Base-by-base conservation (phyloP, 1,140 invertebrate species). In the Hycleus cichorii region DNA sequence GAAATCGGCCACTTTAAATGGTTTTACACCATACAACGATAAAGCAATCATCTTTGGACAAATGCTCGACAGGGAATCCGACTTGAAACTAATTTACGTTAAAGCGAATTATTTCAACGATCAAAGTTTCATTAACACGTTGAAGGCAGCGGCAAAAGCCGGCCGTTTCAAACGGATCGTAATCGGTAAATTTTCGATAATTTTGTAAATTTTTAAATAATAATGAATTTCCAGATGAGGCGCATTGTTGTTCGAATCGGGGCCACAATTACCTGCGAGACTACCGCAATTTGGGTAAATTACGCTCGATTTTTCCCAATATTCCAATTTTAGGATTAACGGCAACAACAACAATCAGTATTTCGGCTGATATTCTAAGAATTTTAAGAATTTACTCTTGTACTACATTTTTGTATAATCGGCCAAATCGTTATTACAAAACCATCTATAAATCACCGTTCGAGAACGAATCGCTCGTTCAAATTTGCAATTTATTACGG, bases 171-270 rank as follows among this genome's bases (percentile, higher is more conserved):
- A 77, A 38, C 67, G 75, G 58, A 77, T 81, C 61, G 77, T 77
- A 1, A 83, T 91, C 44, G 89, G 68, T 69, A 62, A 45, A 45
- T 58, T 74, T 1, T 67, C 73, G 42, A 49, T 50, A 18, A 49
- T 74, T 53, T 47, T 44, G 6, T 54, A 48, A 25, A 42, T 45
- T 40, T 40, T 56, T 44, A 18, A 18, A 18, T 18, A 18, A 18
- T 18, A 18, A 18, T n/a, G 43, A 49, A 53, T 86, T 87, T n/a
- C 86, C 96, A 54, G 95, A 98, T 77, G 95, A 98, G 78, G 95
- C 93, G 2, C 95, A 98, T 75, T 98, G 95, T 78, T 93, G 97
- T 8, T 95, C 90, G 47, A 88, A 95, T 68, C 98, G 95, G 95
- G 95, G 95, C 3, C 95, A 98, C 76, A 94, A 97, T 77, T 98